Conservation (phyloP, 2,888 invertebrate species). For the Ophion slaviceki region DNA sequence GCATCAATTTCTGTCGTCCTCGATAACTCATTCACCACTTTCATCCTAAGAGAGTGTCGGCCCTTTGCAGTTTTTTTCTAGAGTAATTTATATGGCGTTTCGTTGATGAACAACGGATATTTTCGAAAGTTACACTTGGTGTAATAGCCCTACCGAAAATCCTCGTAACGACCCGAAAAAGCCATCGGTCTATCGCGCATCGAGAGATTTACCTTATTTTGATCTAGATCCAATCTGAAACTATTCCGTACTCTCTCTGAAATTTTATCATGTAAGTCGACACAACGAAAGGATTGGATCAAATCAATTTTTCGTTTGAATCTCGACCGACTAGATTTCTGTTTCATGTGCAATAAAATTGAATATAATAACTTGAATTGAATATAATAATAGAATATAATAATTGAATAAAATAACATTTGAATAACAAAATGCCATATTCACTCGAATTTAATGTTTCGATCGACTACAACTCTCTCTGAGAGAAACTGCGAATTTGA, state of each 20-base stretch:
- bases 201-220: neutral
- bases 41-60: neutral
- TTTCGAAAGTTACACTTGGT: neutral
- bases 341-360: no score
- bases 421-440: no score
- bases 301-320: no score
- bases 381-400: no score
- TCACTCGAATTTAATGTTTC: no score
- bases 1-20: constrained; percentile 45
- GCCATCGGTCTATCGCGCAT: constrained; percentile 21
- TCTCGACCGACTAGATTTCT: no score
- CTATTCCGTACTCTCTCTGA: neutral
- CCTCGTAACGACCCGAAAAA: constrained; percentile 11
- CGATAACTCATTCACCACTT: constrained; percentile 30
- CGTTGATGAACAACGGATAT: constrained; percentile 1
- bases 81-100: constrained; percentile 1
- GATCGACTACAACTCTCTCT: no score
- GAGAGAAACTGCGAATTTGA: no score
- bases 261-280: no score
- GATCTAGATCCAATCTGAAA: neutral
- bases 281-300: no score
- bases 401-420: no score
- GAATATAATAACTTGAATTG: no score
- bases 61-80: constrained; percentile 38
- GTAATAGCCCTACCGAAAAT: constrained; percentile 30